phyloP scores from a whole-genome alignment of 2,797 vertebrate species.

The Alfaro cultratus region DNA sequence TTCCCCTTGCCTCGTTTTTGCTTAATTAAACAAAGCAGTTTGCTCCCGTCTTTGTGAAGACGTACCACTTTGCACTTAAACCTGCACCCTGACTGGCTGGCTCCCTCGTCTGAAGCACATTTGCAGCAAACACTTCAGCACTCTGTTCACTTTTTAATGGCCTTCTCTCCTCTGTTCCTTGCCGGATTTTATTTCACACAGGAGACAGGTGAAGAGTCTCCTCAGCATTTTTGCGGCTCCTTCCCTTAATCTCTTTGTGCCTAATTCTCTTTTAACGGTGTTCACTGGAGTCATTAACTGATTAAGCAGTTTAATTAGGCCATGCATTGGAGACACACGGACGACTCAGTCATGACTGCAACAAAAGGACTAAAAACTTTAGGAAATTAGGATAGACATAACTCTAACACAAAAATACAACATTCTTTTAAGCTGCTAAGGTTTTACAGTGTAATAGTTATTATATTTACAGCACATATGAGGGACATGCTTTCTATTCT shows the following conservation, averaged over 20 bases:
- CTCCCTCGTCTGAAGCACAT: conserved; percentile 57
- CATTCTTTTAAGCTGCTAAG: background rate
- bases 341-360: conserved; percentile 44
- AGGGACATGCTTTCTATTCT: background rate
- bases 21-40: conserved; percentile 73
- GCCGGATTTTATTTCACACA: conserved; percentile 79
- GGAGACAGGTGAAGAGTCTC: conserved; percentile 79
- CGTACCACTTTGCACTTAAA: conserved; percentile 67
- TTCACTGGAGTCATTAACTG: conserved; percentile 83
- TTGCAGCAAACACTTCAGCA: conserved; percentile 64
- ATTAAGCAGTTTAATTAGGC: conserved; percentile 87
- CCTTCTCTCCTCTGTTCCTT: conserved; percentile 64
- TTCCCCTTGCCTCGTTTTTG: conserved; percentile 58
- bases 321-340: conserved; percentile 66
- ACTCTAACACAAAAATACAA: background rate
- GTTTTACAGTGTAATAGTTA: background rate
- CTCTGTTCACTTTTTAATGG: conserved; percentile 77
- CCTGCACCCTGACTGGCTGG: conserved; percentile 69
- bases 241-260: conserved; percentile 79
- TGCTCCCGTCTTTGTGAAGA: conserved; percentile 70
- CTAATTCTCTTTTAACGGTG: conserved; percentile 85
- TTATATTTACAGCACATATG: background rate
- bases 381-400: background rate
- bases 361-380: conserved; percentile 38
- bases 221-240: conserved; percentile 78